A percentile compares a stretch with the other conserved stretches of the same genome.
Conservation (phyloP, 1,140 invertebrate genomes). For the Drosophila neocordata region DNA sequence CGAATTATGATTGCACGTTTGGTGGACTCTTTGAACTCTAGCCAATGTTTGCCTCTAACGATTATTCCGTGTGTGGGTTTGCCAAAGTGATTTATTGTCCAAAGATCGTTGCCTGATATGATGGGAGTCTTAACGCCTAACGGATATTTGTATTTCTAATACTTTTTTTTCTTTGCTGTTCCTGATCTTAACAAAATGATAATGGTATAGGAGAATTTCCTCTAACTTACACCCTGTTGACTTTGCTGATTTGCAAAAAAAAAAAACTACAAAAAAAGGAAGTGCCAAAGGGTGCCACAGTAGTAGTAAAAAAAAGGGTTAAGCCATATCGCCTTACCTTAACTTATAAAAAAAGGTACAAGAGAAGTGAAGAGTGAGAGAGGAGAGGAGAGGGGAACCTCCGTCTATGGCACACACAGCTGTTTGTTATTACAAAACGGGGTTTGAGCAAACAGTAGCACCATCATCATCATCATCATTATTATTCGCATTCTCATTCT, state of each 20-base stretch:
- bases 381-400: background rate
- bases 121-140: conserved; percentile 58
- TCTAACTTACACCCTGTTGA: conserved; percentile 44
- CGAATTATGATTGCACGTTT: conserved; percentile 67
- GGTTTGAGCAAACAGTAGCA: conserved; percentile 59
- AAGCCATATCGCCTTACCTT: conserved; percentile 66
- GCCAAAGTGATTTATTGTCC: conserved; percentile 55
- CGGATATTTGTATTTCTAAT: conserved; percentile 44
- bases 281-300: conserved; percentile 31
- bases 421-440: conserved; percentile 32
- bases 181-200: conserved; percentile 58
- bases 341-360: too few relatives aligned
- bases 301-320: conserved; percentile 43
- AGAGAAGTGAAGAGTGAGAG: background rate
- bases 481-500: conserved; percentile 23
- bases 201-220: conserved; percentile 35
- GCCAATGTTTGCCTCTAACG: conserved; percentile 11
- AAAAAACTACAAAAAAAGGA: conserved; percentile 26
- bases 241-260: conserved; percentile 64
- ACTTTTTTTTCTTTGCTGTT: conserved; percentile 1
- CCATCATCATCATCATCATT: conserved; percentile 42
- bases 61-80: conserved; percentile 54
- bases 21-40: conserved; percentile 52
- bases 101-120: conserved; percentile 31
- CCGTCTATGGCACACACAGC: conserved; percentile 19